Percentiles rank a stretch among this genome's conserved stretches.
phyloP scores from a whole-genome alignment of 2,113 vertebrate species.

The Indicator maculatus region DNA sequence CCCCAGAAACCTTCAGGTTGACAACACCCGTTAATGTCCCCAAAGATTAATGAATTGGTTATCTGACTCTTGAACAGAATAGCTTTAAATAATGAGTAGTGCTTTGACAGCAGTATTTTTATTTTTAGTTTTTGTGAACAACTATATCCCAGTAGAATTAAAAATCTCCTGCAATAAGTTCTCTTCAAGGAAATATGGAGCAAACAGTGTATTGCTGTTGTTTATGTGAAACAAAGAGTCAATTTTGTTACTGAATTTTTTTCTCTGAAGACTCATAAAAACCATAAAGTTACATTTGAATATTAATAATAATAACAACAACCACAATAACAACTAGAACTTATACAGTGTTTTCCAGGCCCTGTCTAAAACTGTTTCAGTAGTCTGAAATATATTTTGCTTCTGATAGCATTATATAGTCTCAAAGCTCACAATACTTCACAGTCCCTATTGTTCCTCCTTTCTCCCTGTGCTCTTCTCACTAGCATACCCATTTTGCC shows the following conservation, averaged over 20 bases:
- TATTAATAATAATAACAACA: background rate
- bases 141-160: fast-evolving
- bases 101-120: background rate
- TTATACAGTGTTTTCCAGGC: background rate
- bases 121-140: slow-evolving; percentile 8
- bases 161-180: background rate
- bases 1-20: background rate
- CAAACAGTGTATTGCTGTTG: background rate
- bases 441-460: background rate
- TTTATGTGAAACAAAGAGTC: background rate
- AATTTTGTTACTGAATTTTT: background rate
- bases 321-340: background rate
- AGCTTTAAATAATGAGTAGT: background rate
- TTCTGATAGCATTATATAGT: background rate
- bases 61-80: background rate
- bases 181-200: background rate
- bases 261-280: background rate
- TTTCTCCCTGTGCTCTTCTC: background rate
- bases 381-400: background rate
- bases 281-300: background rate
- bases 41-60: background rate
- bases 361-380: background rate
- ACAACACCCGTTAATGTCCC: background rate
- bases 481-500: background rate
- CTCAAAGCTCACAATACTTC: background rate